Conservation (phyloP, 2,797 vertebrate genomes). For the Liasis olivaceus region DNA sequence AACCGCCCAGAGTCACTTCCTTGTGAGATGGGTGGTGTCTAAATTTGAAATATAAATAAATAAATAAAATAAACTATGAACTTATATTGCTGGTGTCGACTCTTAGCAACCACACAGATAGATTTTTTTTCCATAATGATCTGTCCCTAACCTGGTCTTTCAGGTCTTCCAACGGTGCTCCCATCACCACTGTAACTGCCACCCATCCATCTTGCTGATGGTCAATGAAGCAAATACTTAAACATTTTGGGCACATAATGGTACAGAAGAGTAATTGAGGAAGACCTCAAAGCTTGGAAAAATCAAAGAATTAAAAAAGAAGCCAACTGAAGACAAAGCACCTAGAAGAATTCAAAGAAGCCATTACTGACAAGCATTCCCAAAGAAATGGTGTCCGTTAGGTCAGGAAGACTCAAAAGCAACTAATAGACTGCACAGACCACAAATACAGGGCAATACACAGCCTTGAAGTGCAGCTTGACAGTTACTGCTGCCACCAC, state of each 20-base stretch:
- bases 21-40: too few species aligned
- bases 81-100: too few species aligned
- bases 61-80: too few species aligned
- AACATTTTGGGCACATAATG: neutral
- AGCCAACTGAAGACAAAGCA: neutral
- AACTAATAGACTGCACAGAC: neutral
- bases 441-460: neutral
- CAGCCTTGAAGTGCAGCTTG: neutral
- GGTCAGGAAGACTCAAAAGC: neutral
- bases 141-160: neutral
- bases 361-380: neutral
- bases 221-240: neutral
- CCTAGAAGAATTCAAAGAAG: neutral
- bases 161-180: neutral
- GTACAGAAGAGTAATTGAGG: neutral
- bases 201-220: neutral
- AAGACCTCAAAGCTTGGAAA: neutral
- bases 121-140: neutral
- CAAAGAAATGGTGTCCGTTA: neutral
- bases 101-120: neutral
- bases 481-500: neutral
- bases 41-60: too few species aligned
- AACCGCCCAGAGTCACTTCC: too few species aligned
- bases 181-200: neutral
- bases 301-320: neutral